Conservation (phyloP, 2,113 vertebrate genomes). For the Callithrix jacchus region DNA sequence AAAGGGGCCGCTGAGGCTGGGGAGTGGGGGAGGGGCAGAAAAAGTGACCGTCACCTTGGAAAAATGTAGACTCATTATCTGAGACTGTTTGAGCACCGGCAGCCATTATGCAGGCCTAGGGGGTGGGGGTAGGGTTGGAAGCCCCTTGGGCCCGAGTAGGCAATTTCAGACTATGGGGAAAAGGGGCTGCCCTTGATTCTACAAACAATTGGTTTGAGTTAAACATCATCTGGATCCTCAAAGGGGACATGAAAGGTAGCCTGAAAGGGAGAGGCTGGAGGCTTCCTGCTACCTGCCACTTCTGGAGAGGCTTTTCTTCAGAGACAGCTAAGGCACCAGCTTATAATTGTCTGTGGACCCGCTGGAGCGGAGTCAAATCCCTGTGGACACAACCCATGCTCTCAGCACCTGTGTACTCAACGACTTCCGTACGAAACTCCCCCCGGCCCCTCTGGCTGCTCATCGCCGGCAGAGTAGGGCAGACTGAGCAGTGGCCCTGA, state of each 20-base stretch:
- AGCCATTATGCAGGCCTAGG: not conserved
- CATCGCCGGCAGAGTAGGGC: too few relatives aligned
- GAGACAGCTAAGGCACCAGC: not conserved
- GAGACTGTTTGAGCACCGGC: not conserved
- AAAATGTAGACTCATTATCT: slow-evolving; percentile 58
- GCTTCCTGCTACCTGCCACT: rapidly evolving
- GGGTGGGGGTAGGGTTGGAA: not conserved
- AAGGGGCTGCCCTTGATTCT: not conserved
- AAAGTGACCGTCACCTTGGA: slow-evolving; percentile 42
- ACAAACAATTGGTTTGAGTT: not conserved
- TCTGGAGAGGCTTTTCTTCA: not conserved
- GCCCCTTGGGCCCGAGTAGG: not conserved
- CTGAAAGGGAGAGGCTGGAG: not conserved
- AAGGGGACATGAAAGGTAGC: not conserved
- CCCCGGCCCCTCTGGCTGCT: not conserved
- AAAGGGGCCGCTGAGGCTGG: not conserved
- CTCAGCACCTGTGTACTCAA: not conserved
- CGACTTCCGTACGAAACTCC: not conserved
- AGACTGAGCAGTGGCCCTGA: not conserved
- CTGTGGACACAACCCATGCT: not conserved
- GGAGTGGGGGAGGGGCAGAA: not conserved
- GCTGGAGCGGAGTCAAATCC: not conserved
- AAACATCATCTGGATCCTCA: not conserved
- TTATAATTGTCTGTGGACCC: rapidly evolving
- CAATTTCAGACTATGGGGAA: not conserved